phyloP scores from a whole-genome alignment of 2,113 vertebrate genomes.

The Neolamprologus kungweensis region DNA sequence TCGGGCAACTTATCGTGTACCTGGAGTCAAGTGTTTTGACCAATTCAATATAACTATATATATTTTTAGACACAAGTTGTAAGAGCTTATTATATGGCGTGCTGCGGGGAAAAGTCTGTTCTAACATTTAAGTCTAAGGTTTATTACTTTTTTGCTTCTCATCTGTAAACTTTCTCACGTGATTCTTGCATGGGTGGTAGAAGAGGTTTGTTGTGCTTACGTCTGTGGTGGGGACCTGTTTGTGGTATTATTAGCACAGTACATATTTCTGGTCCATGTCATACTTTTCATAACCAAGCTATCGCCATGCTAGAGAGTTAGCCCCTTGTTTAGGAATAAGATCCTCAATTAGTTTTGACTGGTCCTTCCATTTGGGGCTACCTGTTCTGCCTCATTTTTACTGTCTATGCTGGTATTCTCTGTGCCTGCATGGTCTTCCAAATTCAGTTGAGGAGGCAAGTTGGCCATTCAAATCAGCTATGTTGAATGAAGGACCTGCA shows the following conservation, averaged over 20 bases:
- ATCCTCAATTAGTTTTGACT: not conserved
- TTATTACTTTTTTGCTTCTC: not conserved
- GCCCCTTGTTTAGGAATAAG: not conserved
- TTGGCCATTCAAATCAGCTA: not conserved
- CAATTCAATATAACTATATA: not conserved
- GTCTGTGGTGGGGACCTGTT: not conserved
- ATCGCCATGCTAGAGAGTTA: not conserved
- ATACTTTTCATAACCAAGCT: not conserved
- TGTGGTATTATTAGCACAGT: not conserved
- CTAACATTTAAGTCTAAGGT: not conserved
- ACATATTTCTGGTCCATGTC: not conserved
- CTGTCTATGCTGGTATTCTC: not conserved
- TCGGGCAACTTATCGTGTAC: accelerated
- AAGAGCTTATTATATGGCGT: not conserved
- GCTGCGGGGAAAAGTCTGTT: not conserved
- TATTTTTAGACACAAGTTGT: not conserved
- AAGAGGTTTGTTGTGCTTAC: not conserved
- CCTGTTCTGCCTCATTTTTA: not conserved
- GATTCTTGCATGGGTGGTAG: not conserved
- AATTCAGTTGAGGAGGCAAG: not conserved
- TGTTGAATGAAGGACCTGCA: not conserved
- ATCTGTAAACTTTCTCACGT: not conserved
- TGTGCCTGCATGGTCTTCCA: not conserved
- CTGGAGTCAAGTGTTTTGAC: not conserved
- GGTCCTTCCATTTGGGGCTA: not conserved